Evolutionary conservation across 2,888 invertebrate genomes (phyloP), one percentile per base, ranked within the genome.

Genomic region (Agrilus biguttatus): DNA sequence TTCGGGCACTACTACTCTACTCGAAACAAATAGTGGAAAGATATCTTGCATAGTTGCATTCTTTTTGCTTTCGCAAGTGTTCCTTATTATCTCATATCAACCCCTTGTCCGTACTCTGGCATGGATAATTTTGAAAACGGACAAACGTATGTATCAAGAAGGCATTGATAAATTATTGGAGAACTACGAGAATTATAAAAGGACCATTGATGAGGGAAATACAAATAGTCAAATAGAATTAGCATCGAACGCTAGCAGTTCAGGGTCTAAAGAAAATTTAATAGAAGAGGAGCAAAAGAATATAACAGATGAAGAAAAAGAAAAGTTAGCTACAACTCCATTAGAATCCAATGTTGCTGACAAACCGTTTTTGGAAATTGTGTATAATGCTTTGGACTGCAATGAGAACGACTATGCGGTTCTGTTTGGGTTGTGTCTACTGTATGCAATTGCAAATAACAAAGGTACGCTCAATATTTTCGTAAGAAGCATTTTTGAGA

Each of bases 231-330:
- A 54, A 41, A 47, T 54, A 32, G 41, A 47, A 42, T 47, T 34
- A 33, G 54, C 54, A 44, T 55, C 55, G 17, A 56, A 50, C 38
- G 54, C 56, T 19, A 56, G 55, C 28, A 51, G 51, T 38, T 52
- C 52, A 8, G 55, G 56, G 48, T 60, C 60, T 3, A 57, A 56
- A 46, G 62, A 61, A 39, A 55, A 56, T 50, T 46, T 59, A 33
- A 37, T 68, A 1, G 75, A 73, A 55, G 68, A 70, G 47, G 68
- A 70, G 47, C 66, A 77, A 45, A 69, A 78, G 41, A 92, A 91
- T 64, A 85, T 91, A 14, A 93, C 93, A 0, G 93, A 93, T 58
- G 93, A 95, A 62, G 92, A 95, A 59, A 95, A 95, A 58, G 82
- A 88, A 57, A 61, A 57, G 53, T 49, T 56, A 42, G 49, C 48